These are phyloP conservation scores for Ruditapes philippinarum DNA, from an alignment of 1,140 invertebrate species.

Conservation along the genomic window DNA sequence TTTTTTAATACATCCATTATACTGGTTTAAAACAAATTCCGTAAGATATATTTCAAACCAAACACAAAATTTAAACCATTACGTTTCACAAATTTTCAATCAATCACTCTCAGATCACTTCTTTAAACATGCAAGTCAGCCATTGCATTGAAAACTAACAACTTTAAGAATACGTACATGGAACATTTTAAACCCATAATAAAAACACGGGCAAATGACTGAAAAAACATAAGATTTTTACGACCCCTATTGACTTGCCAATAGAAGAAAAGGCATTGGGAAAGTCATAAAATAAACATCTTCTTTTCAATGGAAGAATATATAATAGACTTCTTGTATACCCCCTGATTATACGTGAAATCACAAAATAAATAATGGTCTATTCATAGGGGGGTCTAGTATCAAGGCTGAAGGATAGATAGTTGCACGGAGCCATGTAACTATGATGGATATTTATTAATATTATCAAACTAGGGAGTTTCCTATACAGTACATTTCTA, in stretches of 20 bases:
- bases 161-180: background rate
- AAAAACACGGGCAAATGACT: slow-evolving; percentile 25
- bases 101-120: too few relatives aligned
- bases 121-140: background rate
- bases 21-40: too few relatives aligned
- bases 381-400: background rate
- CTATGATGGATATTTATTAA: background rate
- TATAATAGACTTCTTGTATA: slow-evolving; percentile 20
- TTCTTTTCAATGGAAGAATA: slow-evolving; percentile 27
- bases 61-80: too few relatives aligned
- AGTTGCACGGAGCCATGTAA: slow-evolving; percentile 21
- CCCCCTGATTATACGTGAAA: background rate
- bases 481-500: background rate
- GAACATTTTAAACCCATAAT: slow-evolving; percentile 3
- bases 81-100: too few relatives aligned
- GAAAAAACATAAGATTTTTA: slow-evolving; percentile 48
- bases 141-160: background rate
- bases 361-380: slow-evolving; percentile 23
- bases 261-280: background rate
- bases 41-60: too few relatives aligned
- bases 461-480: background rate
- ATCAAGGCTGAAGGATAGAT: background rate
- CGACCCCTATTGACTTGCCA: slow-evolving; percentile 44
- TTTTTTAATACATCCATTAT: too few relatives aligned
- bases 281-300: slow-evolving; percentile 60